Percentiles rank a stretch among this genome's conserved stretches.
Evolutionary conservation across 2,888 invertebrate genomes (phyloP).

Genomic region (Desoria tigrina): DNA sequence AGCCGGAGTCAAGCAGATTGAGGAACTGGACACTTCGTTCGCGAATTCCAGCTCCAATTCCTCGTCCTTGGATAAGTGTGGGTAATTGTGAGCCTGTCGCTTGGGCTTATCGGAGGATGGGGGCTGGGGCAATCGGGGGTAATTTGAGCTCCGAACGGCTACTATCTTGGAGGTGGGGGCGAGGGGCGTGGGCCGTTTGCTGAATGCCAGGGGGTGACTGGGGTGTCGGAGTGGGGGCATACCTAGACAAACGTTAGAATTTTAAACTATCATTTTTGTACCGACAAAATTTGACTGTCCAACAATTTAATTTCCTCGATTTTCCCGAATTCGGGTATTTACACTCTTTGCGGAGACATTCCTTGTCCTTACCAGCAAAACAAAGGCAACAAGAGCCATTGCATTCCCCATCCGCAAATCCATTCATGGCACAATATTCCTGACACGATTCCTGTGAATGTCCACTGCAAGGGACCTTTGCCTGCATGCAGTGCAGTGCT

Average conservation of each 20-base stretch:
- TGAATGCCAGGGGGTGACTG: no score
- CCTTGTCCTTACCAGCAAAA: constrained; percentile 25
- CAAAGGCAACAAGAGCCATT: constrained; percentile 35
- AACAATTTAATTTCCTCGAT: no score
- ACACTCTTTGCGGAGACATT: no score
- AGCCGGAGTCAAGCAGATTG: constrained; percentile 34
- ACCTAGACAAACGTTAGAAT: no score
- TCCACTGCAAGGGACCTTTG: constrained; percentile 39
- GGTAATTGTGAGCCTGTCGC: not conserved
- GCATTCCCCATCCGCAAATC: constrained; percentile 29
- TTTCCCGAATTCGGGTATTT: no score
- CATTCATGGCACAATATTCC: constrained; percentile 28
- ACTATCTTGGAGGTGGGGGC: no score
- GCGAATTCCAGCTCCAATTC: not conserved
- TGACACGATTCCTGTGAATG: constrained; percentile 26
- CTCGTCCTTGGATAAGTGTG: no score
- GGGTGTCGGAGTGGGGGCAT: no score
- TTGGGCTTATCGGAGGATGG: not conserved
- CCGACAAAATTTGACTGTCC: no score
- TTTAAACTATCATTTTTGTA: no score
- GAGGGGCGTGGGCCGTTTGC: no score
- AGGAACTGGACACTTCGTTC: not conserved
- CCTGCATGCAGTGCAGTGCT: constrained; percentile 28
- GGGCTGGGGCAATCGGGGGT: no score
- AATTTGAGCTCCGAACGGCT: not conserved